These are phyloP conservation scores for Allobates femoralis DNA, from an alignment of 2,797 vertebrate genomes.

Conservation along the genomic window DNA sequence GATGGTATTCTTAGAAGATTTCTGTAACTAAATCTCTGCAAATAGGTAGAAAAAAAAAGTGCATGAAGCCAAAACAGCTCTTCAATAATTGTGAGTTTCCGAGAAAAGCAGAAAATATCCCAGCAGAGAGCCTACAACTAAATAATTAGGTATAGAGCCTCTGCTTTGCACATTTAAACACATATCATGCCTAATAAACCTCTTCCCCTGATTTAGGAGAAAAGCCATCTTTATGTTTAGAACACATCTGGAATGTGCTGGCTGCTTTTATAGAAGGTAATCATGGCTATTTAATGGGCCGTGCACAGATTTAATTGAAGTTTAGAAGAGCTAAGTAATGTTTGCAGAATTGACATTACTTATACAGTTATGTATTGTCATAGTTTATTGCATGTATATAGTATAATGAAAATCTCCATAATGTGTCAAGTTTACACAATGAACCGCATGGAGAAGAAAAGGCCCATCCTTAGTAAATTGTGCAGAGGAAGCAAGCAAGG, in stretches of 20 bases:
- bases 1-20: slow-evolving; percentile 16
- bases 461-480: not conserved
- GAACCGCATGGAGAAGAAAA: not conserved
- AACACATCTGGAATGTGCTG: not conserved
- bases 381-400: not conserved
- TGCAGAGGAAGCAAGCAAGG: not conserved
- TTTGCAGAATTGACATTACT: not conserved
- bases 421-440: not conserved
- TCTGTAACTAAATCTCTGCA: slow-evolving; percentile 14
- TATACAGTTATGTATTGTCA: not conserved
- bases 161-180: not conserved
- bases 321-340: not conserved
- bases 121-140: not conserved
- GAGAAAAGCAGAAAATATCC: not conserved
- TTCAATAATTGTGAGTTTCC: not conserved
- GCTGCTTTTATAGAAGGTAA: not conserved
- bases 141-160: not conserved
- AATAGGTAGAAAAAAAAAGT: not conserved
- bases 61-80: not conserved
- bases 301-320: not conserved
- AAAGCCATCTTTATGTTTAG: not conserved
- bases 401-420: not conserved
- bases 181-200: not conserved
- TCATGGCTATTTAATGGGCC: slow-evolving; percentile 12
- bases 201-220: not conserved